Evolutionary conservation across 2,888 invertebrate species (phyloP), one percentile per base, ranked within the genome.

Genomic region (Pseudococcus viburni): DNA sequence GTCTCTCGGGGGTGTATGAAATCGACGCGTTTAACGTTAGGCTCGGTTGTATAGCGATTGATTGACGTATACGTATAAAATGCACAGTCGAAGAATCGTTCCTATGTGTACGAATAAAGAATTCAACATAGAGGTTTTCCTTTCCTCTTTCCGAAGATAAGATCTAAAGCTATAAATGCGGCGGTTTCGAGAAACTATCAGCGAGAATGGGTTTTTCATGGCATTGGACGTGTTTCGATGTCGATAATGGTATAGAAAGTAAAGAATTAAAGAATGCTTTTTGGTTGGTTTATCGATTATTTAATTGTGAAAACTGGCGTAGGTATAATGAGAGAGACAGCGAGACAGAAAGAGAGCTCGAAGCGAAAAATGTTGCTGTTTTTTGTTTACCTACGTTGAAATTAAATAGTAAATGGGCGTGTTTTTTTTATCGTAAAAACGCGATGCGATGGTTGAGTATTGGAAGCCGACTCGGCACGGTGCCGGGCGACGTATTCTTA

Each of bases 91-190:
- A 42, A 59, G n/a, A 59, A n/a, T 59, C 59, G 59, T 6, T 1
- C 5, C 5, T 55, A 17, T 17, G 17, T 1, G 55, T 55, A 17
- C 15, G 55, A 15, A 48, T 48, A 48, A 48, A 51, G 51, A 51
- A 51, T 51, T 51, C 51, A 51, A 15, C 15, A 4, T 1, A 51
- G 12, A 15, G 12, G 2, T 55, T 55, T 55, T 55, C 7, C 7
- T 59, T n/a, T 59, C n/a, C 8, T 59, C 59, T n/a, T n/a, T 59
- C n/a, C 59, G 19, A 59, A 59, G 59, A 59, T 59, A 59, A 59
- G 59, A 59, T 59, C 59, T 17, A n/a, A n/a, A n/a, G 59, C n/a
- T 5, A 51, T 51, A 9, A 33, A 8, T 42, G 42, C 9, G 42
- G 9, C 42, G 42, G 42, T 42, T 42, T 42, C 42, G 42, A 42